phyloP scores from a whole-genome alignment of 2,797 vertebrate genomes.

The Eulemur rubriventer region DNA sequence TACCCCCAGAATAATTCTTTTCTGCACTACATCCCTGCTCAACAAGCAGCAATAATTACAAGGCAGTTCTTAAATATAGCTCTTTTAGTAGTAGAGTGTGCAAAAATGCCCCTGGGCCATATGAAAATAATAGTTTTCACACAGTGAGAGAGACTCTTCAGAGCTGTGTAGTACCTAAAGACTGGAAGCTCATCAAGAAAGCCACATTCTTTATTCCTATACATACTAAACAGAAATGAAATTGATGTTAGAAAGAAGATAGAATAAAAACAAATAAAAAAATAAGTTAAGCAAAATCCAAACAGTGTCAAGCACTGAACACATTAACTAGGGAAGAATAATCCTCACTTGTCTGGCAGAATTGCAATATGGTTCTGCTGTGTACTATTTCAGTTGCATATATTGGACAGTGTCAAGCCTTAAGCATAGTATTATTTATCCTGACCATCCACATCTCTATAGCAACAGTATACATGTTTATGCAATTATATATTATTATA shows the following conservation, averaged over 20 bases:
- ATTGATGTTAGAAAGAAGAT: slow-evolving; percentile 56
- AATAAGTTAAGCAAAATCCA: slow-evolving; percentile 39
- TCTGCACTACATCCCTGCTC: background rate
- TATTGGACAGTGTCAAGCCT: slow-evolving; percentile 51
- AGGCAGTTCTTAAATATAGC: slow-evolving; percentile 79
- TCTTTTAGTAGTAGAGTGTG: slow-evolving; percentile 68
- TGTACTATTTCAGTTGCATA: background rate
- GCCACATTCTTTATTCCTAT: slow-evolving; percentile 43
- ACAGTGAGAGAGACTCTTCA: slow-evolving; percentile 74
- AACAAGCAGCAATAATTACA: slow-evolving; percentile 76
- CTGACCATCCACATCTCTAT: background rate
- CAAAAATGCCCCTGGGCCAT: slow-evolving; percentile 74
- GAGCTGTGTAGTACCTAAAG: slow-evolving; percentile 76
- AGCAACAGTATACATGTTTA: slow-evolving; percentile 39
- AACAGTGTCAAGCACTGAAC: slow-evolving; percentile 46
- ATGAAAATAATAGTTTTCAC: slow-evolving; percentile 82
- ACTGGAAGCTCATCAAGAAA: slow-evolving; percentile 55
- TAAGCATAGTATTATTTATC: background rate
- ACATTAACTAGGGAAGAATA: background rate
- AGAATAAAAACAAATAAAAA: slow-evolving; percentile 60
- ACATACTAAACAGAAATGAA: slow-evolving; percentile 71
- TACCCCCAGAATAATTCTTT: background rate
- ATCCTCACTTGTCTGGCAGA: slow-evolving; percentile 45
- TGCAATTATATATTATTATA: slow-evolving; percentile 24
- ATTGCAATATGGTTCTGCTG: background rate